A percentile compares a stretch with the other conserved stretches of the same genome.
These are phyloP conservation scores for Ctenicera cuprea DNA, from an alignment of 2,888 invertebrate species.

Conservation along the genomic window DNA sequence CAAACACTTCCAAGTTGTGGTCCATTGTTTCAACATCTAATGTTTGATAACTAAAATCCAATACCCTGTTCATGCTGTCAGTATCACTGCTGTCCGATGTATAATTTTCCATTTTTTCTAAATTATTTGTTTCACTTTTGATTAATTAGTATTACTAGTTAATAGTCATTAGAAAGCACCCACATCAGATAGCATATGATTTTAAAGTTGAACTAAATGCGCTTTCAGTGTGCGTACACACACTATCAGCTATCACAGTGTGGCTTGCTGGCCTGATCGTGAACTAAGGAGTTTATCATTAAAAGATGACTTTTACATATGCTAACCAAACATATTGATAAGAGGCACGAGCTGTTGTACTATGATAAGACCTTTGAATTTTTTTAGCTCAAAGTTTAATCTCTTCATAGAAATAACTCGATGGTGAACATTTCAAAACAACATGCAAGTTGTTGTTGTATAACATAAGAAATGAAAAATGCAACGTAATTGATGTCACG, in stretches of 20 bases:
- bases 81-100: conserved; percentile 90
- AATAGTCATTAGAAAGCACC: neutral
- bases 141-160: neutral
- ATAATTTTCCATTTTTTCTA: conserved; percentile 73
- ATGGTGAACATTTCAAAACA: conserved; percentile 11
- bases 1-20: conserved; percentile 79
- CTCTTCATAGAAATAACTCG: neutral
- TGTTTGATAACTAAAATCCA: conserved; percentile 81
- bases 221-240: neutral
- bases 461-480: neutral
- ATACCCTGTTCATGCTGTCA: conserved; percentile 77
- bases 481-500: too few species aligned
- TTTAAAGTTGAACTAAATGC: neutral
- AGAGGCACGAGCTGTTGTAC: conserved; percentile 21
- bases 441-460: neutral
- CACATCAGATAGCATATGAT: neutral
- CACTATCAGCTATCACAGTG: conserved; percentile 4
- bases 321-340: conserved; percentile 31
- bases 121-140: neutral
- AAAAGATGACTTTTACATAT: conserved; percentile 30
- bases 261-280: neutral
- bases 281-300: conserved; percentile 32
- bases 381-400: conserved; percentile 37
- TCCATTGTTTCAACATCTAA: conserved; percentile 77
- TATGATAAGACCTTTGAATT: conserved; percentile 19